Evolutionary conservation across 2,113 vertebrate species (phyloP).

Genomic region (Nothobranchius kuhntae): DNA sequence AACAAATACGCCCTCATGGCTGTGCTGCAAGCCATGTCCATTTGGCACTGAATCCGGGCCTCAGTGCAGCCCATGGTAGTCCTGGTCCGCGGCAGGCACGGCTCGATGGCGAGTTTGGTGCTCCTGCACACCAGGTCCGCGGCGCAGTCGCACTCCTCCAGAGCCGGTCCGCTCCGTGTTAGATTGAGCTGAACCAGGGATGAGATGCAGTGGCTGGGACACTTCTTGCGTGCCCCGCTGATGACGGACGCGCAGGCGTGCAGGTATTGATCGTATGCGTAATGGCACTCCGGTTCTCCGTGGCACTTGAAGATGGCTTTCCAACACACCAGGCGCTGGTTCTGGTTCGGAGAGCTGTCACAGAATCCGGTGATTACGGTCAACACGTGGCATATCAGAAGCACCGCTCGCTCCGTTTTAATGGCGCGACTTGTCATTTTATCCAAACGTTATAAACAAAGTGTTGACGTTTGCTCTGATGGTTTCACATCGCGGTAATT

Average conservation of each 20-base stretch:
- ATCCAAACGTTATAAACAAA: conserved; percentile 9
- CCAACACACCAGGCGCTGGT: conserved; percentile 88
- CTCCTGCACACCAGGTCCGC: conserved; percentile 83
- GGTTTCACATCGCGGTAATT: neutral
- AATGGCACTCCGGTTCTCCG: conserved; percentile 86
- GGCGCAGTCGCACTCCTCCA: conserved; percentile 92
- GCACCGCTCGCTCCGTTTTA: conserved; percentile 47
- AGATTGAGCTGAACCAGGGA: conserved; percentile 92
- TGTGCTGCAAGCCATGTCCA: conserved; percentile 82
- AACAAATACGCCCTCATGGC: conserved; percentile 86
- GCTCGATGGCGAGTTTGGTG: conserved; percentile 90
- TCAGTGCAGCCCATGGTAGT: conserved; percentile 88
- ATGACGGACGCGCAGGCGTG: conserved; percentile 87
- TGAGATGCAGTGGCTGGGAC: conserved; percentile 92
- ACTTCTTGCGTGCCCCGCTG: conserved; percentile 80
- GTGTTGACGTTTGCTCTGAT: conserved; percentile 2
- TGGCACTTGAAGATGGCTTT: conserved; percentile 91
- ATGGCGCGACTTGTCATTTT: conserved; percentile 55
- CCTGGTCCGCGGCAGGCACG: conserved; percentile 88
- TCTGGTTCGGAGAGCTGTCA: conserved; percentile 76
- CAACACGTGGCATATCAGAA: conserved; percentile 40
- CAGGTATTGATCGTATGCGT: conserved; percentile 88
- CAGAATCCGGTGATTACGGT: conserved; percentile 50
- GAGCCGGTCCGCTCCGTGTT: conserved; percentile 84
- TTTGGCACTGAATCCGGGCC: conserved; percentile 87